These are phyloP conservation scores for Spinibarbus caldwelli DNA, from an alignment of 2,797 vertebrate genomes.

Conservation along the genomic window DNA sequence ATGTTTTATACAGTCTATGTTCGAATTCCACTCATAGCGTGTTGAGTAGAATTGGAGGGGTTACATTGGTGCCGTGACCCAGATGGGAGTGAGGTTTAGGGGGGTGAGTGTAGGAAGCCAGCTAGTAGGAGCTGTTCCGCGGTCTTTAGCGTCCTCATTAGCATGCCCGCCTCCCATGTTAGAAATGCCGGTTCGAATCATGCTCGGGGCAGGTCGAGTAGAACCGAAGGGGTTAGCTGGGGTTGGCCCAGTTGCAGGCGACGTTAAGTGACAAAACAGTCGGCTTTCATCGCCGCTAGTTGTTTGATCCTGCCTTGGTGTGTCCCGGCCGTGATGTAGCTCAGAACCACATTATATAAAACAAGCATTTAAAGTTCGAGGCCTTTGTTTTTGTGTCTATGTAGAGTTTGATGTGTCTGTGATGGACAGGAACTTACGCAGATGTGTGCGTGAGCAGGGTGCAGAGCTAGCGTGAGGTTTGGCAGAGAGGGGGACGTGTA, in stretches of 20 bases:
- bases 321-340: neutral
- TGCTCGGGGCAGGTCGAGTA: neutral
- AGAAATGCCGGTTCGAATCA: too few relatives aligned
- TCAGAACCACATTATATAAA: neutral
- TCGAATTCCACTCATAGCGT: too few relatives aligned
- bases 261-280: neutral
- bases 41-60: too few relatives aligned
- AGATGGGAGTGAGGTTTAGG: neutral
- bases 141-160: neutral
- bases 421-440: conserved; percentile 74
- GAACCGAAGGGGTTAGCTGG: neutral
- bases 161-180: too few relatives aligned
- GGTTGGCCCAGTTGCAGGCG: neutral
- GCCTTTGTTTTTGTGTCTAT: neutral
- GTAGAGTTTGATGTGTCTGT: neutral
- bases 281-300: neutral
- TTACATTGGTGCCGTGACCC: neutral
- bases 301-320: neutral
- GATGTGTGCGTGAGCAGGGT: conserved; percentile 79
- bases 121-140: too few relatives aligned
- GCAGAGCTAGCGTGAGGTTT: conserved; percentile 86
- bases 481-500: conserved; percentile 88
- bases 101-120: too few relatives aligned
- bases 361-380: neutral
- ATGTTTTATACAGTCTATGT: too few relatives aligned